Evolutionary conservation across 2,113 vertebrate species (phyloP).

Genomic region (Carettochelys insculpta): DNA sequence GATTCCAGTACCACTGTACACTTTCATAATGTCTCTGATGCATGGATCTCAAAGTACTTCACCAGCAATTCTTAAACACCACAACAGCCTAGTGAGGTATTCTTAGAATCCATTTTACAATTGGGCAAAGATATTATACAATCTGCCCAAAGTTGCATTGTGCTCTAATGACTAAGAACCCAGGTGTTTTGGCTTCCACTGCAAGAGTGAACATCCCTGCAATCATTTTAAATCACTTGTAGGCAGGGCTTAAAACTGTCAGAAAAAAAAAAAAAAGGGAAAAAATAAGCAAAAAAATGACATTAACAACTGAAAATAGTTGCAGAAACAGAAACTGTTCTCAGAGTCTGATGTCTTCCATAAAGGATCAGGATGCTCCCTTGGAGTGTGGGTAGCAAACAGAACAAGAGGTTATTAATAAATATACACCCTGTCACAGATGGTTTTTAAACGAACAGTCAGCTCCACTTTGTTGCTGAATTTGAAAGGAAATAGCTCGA

Average conservation of each 20-base stretch:
- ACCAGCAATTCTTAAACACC: not conserved
- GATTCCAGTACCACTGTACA: too few relatives aligned
- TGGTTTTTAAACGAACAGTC: not conserved
- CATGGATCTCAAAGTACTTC: conserved; percentile 7
- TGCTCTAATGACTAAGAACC: conserved; percentile 39
- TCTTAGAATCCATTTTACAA: conserved; percentile 12
- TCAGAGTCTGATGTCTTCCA: not conserved
- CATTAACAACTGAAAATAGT: not conserved
- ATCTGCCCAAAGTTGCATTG: conserved; percentile 41
- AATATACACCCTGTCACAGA: not conserved
- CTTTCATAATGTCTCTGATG: not conserved
- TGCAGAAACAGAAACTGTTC: not conserved
- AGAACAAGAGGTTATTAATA: not conserved
- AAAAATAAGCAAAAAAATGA: not conserved
- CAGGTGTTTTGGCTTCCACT: not conserved
- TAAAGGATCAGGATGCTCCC: not conserved
- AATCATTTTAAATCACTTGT: not conserved
- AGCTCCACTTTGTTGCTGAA: not conserved
- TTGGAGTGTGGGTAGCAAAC: not conserved
- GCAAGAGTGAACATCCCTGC: not conserved
- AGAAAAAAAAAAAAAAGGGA: not conserved
- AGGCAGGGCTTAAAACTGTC: not conserved
- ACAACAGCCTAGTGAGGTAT: conserved; percentile 13
- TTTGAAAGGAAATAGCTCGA: not conserved
- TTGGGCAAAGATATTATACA: not conserved